Percentiles rank a stretch among this genome's conserved stretches.
Evolutionary conservation across 2,113 vertebrate species (phyloP).

Genomic region (Ctenomys sociabilis): DNA sequence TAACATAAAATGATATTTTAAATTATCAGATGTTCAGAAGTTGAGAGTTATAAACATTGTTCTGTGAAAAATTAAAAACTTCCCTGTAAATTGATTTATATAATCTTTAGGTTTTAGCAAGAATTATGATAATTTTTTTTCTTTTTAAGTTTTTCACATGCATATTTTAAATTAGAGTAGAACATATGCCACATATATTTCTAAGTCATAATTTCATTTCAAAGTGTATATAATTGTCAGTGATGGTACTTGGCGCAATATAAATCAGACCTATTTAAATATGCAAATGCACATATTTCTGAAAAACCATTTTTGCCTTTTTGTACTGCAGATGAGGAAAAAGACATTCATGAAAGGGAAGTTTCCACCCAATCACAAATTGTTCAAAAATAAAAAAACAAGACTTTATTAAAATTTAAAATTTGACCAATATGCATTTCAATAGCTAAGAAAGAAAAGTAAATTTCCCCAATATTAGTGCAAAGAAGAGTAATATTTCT

Average conservation of each 20-base stretch:
- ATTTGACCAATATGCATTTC: neutral
- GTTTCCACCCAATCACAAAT: slow-evolving; percentile 19
- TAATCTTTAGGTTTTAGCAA: slow-evolving; percentile 60
- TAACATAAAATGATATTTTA: slow-evolving; percentile 27
- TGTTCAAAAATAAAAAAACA: slow-evolving; percentile 31
- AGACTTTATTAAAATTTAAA: neutral
- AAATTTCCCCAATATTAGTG: neutral
- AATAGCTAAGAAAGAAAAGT: slow-evolving; percentile 29
- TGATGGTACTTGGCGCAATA: slow-evolving; percentile 54
- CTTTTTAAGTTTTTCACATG: slow-evolving; percentile 43
- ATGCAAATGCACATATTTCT: slow-evolving; percentile 60
- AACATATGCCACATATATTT: slow-evolving; percentile 75
- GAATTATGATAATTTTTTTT: slow-evolving; percentile 12
- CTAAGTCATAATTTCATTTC: slow-evolving; percentile 68
- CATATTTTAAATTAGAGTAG: slow-evolving; percentile 66
- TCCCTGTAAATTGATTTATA: neutral
- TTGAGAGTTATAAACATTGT: slow-evolving; percentile 36
- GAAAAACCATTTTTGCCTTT: slow-evolving; percentile 52
- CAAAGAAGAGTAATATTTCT: neutral
- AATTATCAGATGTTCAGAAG: slow-evolving; percentile 22
- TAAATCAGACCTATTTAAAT: slow-evolving; percentile 74
- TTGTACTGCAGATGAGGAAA: slow-evolving; percentile 34
- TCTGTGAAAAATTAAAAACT: slow-evolving; percentile 1
- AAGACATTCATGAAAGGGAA: neutral
- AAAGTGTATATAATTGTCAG: slow-evolving; percentile 35